Evolutionary conservation across 2,113 vertebrate genomes (phyloP).

Genomic region (Pogonocichla stellata): DNA sequence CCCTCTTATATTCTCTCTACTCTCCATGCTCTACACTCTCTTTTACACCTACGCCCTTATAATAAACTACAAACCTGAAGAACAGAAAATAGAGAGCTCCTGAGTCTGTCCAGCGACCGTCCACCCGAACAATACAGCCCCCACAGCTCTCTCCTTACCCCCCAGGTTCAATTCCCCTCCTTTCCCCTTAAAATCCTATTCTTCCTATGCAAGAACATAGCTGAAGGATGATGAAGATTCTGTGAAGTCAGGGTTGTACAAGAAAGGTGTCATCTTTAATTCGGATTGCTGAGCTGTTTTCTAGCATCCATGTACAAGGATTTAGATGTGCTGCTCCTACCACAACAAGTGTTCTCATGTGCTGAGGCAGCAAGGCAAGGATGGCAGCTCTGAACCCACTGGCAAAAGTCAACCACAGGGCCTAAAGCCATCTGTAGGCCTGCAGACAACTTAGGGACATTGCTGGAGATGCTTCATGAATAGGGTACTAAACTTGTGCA

Average conservation of each 20-base stretch:
- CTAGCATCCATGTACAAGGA: accelerated
- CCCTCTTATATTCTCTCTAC: too few species aligned
- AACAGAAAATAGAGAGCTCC: too few species aligned
- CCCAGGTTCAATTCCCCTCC: background rate
- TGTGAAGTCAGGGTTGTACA: background rate
- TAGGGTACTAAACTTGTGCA: background rate
- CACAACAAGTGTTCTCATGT: background rate
- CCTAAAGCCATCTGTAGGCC: background rate
- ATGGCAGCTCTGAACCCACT: background rate
- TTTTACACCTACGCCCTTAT: too few species aligned
- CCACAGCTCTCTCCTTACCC: background rate
- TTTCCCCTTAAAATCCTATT: background rate
- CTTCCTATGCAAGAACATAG: background rate
- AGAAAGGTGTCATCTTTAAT: background rate
- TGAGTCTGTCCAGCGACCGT: too few species aligned
- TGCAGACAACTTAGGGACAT: background rate
- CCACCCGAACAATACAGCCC: too few species aligned
- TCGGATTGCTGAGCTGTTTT: background rate
- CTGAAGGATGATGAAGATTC: background rate
- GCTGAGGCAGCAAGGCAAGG: background rate
- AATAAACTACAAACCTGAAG: too few species aligned
- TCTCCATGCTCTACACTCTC: too few species aligned
- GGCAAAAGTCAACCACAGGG: background rate
- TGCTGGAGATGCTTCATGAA: background rate
- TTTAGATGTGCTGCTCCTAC: background rate